These are phyloP conservation scores for Junco hyemalis DNA, from an alignment of 2,113 vertebrate genomes.

Conservation along the genomic window DNA sequence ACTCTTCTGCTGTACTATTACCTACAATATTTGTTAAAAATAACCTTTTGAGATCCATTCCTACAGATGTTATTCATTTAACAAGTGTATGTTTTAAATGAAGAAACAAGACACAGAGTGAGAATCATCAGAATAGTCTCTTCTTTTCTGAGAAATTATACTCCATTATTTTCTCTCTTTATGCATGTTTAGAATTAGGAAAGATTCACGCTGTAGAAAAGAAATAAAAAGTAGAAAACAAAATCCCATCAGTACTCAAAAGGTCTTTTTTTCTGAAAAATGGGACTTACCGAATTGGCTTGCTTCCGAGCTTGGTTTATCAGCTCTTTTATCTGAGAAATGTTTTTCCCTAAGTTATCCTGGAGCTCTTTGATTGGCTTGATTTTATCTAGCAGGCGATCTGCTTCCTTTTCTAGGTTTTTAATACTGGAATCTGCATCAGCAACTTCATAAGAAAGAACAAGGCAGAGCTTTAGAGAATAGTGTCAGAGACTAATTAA, in stretches of 20 bases:
- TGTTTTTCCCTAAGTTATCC: conserved; percentile 93
- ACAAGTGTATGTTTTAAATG: not conserved
- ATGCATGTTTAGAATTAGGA: not conserved
- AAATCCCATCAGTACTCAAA: not conserved
- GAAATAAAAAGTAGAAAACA: not conserved
- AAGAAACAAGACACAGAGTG: not conserved
- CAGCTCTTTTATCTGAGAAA: conserved; percentile 97
- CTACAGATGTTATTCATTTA: not conserved
- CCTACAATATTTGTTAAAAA: not conserved
- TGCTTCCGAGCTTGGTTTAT: conserved; percentile 98
- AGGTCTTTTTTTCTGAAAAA: not conserved
- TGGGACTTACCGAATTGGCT: conserved; percentile 90
- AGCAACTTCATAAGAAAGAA: conserved; percentile 80
- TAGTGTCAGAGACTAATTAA: not conserved
- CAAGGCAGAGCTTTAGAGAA: not conserved
- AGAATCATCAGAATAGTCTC: not conserved
- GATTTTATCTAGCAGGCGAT: conserved; percentile 90
- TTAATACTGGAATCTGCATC: conserved; percentile 91
- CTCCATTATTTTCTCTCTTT: not conserved
- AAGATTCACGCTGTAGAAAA: not conserved
- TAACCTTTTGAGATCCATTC: not conserved
- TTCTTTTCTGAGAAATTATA: not conserved
- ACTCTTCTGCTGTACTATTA: not conserved
- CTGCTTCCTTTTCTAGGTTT: conserved; percentile 90
- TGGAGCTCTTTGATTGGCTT: conserved; percentile 94